phyloP scores from a whole-genome alignment of 2,888 invertebrate species.

The Drosophila rellima region DNA sequence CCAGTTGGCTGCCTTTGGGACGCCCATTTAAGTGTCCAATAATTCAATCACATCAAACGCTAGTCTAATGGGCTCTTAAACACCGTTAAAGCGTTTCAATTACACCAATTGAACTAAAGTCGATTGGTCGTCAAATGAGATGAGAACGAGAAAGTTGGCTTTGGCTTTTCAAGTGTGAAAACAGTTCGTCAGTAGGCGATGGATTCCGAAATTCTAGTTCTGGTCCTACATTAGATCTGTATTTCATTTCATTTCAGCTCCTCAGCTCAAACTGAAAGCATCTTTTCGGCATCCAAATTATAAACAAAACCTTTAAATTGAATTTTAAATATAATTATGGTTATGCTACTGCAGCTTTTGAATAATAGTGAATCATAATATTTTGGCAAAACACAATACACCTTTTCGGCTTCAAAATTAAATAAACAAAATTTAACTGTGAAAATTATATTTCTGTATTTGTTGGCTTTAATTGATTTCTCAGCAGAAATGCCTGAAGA shows the following conservation, averaged over 20 bases:
- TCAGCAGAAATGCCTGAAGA: background rate
- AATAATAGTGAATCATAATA: background rate
- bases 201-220: slow-evolving; percentile 1
- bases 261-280: slow-evolving; percentile 37
- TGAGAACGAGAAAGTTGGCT: slow-evolving; percentile 65
- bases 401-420: slow-evolving; percentile 22
- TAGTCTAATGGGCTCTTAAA: slow-evolving; percentile 73
- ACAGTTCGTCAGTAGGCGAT: slow-evolving; percentile 50
- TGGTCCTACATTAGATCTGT: background rate
- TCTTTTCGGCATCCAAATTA: slow-evolving; percentile 43
- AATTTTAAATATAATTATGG: background rate
- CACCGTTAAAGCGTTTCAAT: slow-evolving; percentile 78
- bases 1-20: slow-evolving; percentile 47
- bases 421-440: slow-evolving; percentile 6
- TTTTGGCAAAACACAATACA: background rate
- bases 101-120: slow-evolving; percentile 65
- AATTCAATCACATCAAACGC: slow-evolving; percentile 80
- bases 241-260: slow-evolving; percentile 32
- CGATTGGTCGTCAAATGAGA: slow-evolving; percentile 36
- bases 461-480: background rate
- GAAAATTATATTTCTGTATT: background rate
- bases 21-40: slow-evolving; percentile 82
- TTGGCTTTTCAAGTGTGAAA: slow-evolving; percentile 9
- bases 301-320: background rate
- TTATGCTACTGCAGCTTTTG: background rate